Conservation (phyloP, 2,888 invertebrate genomes). For the Vesta saturnalis region DNA sequence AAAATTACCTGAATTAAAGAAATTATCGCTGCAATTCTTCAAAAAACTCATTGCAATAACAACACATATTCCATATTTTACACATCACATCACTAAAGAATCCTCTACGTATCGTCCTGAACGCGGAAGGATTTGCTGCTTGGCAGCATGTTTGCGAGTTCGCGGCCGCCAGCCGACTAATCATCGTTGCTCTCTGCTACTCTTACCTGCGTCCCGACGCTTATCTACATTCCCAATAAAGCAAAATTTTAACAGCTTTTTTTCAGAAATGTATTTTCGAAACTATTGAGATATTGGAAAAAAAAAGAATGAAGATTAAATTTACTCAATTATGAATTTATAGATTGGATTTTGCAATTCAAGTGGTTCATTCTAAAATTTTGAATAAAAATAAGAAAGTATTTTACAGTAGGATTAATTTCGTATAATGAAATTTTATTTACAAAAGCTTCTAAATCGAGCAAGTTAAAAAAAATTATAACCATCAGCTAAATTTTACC, state of each 20-base stretch:
- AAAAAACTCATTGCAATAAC: conserved; percentile 32
- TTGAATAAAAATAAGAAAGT: too few relatives aligned
- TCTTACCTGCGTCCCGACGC: conserved; percentile 32
- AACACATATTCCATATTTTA: conserved; percentile 34
- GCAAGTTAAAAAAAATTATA: too few relatives aligned
- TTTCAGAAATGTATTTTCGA: neutral
- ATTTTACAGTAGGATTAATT: too few relatives aligned
- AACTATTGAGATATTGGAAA: too few relatives aligned
- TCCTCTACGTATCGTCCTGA: conserved; percentile 40
- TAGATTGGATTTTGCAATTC: too few relatives aligned
- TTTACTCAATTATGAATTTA: too few relatives aligned
- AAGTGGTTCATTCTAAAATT: too few relatives aligned
- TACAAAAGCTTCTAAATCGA: too few relatives aligned
- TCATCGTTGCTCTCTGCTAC: conserved; percentile 30
- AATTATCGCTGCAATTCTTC: conserved; percentile 25
- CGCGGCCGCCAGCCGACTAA: conserved; percentile 46
- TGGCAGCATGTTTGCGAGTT: conserved; percentile 43
- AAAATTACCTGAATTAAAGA: conserved; percentile 33
- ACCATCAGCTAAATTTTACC: too few relatives aligned
- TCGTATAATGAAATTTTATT: too few relatives aligned
- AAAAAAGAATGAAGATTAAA: too few relatives aligned
- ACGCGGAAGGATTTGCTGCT: conserved; percentile 34
- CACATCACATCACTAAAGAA: conserved; percentile 35
- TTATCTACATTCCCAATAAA: conserved; percentile 4
- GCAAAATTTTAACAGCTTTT: neutral